Base-by-base conservation (phyloP, 2,797 vertebrate species). In the Urocyon cinereoargenteus region DNA sequence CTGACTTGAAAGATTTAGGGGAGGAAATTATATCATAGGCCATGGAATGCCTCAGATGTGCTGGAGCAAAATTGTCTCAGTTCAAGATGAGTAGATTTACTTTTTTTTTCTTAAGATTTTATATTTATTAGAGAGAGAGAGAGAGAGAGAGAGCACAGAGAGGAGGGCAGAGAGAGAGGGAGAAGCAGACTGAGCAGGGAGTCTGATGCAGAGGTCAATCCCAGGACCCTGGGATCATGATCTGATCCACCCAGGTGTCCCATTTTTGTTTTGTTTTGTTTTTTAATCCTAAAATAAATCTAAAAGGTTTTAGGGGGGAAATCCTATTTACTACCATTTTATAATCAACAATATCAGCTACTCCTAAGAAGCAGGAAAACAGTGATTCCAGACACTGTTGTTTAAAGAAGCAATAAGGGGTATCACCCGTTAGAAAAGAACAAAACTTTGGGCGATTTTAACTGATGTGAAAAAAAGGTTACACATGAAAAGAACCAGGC, bases 231-330 rank as follows among this genome's bases (percentile, higher is more conserved):
- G 34, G n/a, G n/a, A 68, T 34, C n/a, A 68, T 68, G 66, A 68
- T 18, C 66, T 68, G n/a, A 68, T 9, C 66, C 66, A 34, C n/a
- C 16, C 66, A 36, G n/a, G n/a, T 34, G 66, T 10, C 18, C n/a
- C 66, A 5, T 68, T 68, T 68, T 66, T 53, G 21, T 85, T 92
- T 86, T 94, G 34, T 68, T 68, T 66, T 53, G 21, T 85, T 92
- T 86, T 92, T 97, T 55, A 45, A 92, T 49, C 22, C 3, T 36
- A 81, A 86, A n/a, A n/a, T n/a, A n/a, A n/a, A n/a, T n/a, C n/a
- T n/a, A 77, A 78, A 4, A 2, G 2, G 13, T 84, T 96, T 51
- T 68, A 75, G 78, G 66, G 57, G 45, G 16, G 13, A 86, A 49
- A 90, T 14, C 21, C 1, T 22, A 66, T 12, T 55, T 31, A 15